Conservation (phyloP, 1,140 invertebrate genomes). For the Drosophila sp. region DNA sequence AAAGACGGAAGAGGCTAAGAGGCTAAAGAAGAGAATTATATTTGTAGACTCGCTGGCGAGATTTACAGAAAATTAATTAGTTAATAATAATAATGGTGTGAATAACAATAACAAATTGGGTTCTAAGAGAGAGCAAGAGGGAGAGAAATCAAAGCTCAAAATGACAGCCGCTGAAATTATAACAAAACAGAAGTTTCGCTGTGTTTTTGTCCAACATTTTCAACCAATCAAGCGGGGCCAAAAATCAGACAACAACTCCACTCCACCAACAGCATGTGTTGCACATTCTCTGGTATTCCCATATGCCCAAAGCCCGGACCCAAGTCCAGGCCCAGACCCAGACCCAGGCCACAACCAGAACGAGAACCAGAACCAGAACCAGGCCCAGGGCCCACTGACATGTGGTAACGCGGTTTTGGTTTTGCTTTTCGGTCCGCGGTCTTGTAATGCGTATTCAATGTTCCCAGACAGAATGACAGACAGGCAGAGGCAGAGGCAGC, state of each 20-base stretch:
- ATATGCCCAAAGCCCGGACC: slow-evolving; percentile 66
- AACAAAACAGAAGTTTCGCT: slow-evolving; percentile 63
- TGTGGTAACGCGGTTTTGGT: slow-evolving; percentile 80
- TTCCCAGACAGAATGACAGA: slow-evolving; percentile 65
- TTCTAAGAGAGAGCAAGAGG: too few species aligned
- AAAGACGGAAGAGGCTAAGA: slow-evolving; percentile 26
- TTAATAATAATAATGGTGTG: neutral
- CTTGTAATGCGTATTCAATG: slow-evolving; percentile 80
- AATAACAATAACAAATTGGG: too few species aligned
- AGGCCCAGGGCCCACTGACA: slow-evolving; percentile 62
- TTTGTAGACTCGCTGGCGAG: too few species aligned
- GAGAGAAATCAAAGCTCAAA: slow-evolving; percentile 62
- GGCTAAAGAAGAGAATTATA: too few species aligned
- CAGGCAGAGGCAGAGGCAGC: slow-evolving; percentile 12
- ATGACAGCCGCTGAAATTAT: slow-evolving; percentile 74
- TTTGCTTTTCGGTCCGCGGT: slow-evolving; percentile 69
- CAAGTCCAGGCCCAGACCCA: neutral
- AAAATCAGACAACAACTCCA: slow-evolving; percentile 63
- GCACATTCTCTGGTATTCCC: slow-evolving; percentile 74
- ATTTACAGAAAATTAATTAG: neutral
- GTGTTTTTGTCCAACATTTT: slow-evolving; percentile 52
- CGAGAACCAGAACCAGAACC: slow-evolving; percentile 33
- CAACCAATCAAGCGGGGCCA: slow-evolving; percentile 66
- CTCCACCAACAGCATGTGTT: slow-evolving; percentile 72
- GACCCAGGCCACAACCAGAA: neutral